These are phyloP conservation scores for Emydocephalus ijimae DNA, from an alignment of 2,113 vertebrate species.

Conservation along the genomic window DNA sequence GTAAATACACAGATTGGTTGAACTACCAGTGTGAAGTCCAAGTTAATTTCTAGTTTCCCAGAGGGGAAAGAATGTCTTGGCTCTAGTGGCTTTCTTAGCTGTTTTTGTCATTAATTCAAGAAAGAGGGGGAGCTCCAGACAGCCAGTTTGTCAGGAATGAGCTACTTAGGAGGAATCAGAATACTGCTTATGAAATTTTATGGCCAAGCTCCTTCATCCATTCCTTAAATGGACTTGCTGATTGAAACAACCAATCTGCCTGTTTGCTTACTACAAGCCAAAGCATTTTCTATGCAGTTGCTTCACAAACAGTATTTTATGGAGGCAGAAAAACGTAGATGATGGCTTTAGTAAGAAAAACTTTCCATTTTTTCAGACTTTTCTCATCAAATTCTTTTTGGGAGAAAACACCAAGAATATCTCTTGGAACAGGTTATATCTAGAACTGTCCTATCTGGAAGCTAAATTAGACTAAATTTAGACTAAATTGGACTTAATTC, in stretches of 20 bases:
- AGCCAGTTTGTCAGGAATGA: not conserved
- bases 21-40: not conserved
- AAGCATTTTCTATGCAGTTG: not conserved
- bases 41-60: conserved; percentile 14
- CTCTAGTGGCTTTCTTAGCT: not conserved
- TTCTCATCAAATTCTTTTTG: not conserved
- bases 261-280: not conserved
- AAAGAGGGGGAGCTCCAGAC: not conserved
- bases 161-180: not conserved
- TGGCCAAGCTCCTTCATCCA: not conserved
- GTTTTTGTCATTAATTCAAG: not conserved
- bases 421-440: not conserved
- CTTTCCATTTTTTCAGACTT: not conserved
- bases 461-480: not conserved
- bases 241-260: not conserved
- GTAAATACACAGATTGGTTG: conserved; percentile 10
- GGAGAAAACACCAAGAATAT: not conserved
- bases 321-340: not conserved
- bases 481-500: not conserved
- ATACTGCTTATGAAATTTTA: not conserved
- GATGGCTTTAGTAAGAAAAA: not conserved
- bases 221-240: not conserved
- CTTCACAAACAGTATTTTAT: not conserved
- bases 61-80: not conserved
- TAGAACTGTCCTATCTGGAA: not conserved